A percentile compares a stretch with the other conserved stretches of the same genome.
Evolutionary conservation across 2,888 invertebrate species (phyloP).

Genomic region (Halocaridina rubra): DNA sequence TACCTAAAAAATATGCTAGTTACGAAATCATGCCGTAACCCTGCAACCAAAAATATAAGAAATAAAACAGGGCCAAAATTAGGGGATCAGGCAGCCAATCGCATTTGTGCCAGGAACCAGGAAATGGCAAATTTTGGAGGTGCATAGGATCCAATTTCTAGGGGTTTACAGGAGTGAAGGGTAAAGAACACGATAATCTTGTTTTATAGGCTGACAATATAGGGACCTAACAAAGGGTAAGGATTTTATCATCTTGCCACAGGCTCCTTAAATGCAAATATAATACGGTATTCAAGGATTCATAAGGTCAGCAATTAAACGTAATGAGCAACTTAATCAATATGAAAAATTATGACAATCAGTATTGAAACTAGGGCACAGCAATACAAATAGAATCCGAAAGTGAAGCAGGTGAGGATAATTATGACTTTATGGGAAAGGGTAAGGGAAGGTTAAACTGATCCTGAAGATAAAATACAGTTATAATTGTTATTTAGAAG

Average conservation of each 20-base stretch:
- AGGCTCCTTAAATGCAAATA: not conserved
- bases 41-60: not conserved
- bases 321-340: not conserved
- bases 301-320: not conserved
- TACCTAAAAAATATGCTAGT: conserved; percentile 15
- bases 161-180: not conserved
- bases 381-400: conserved; percentile 5
- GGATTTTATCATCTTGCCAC: not conserved
- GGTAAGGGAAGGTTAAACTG: not conserved
- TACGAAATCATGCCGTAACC: conserved; percentile 31
- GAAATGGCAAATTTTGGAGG: not conserved
- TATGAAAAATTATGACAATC: conserved; percentile 3
- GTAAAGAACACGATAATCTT: no score
- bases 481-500: no score
- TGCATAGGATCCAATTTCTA: conserved; percentile 33
- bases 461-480: no score
- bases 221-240: not conserved
- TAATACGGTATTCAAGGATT: not conserved
- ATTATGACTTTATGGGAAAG: not conserved
- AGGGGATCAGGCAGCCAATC: conserved; percentile 34
- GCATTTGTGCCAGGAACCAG: conserved; percentile 36
- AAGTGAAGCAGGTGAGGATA: not conserved
- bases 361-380: conserved; percentile 12
- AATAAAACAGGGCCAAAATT: conserved; percentile 23
- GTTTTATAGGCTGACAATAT: no score